Percentiles rank a stretch among this genome's conserved stretches.
Evolutionary conservation across 2,113 vertebrate genomes (phyloP).

Genomic region (Danionella cerebrum): DNA sequence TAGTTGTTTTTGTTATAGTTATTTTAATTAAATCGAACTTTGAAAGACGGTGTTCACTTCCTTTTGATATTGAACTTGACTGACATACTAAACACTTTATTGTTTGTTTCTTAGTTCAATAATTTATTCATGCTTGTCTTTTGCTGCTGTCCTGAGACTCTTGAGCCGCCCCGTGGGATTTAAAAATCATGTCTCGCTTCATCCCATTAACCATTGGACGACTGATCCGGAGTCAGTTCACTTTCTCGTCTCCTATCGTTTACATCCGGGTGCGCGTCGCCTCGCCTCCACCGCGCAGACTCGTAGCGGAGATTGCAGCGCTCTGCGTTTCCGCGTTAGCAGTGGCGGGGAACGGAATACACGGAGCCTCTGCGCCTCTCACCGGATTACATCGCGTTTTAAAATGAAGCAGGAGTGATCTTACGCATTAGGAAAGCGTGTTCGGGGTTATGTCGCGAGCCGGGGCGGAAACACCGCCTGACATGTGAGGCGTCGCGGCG

Average conservation of each 20-base stretch:
- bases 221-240: conserved; percentile 19
- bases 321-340: conserved; percentile 64
- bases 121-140: no score
- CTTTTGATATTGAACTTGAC: no score
- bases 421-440: not conserved
- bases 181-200: no score
- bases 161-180: no score
- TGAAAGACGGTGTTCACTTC: no score
- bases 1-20: no score
- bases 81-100: no score
- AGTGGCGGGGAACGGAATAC: conserved; percentile 32
- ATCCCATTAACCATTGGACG: no score
- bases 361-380: conserved; percentile 42
- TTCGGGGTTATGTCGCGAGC: conserved; percentile 38
- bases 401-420: conserved; percentile 43
- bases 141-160: no score
- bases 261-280: conserved; percentile 43
- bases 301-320: conserved; percentile 49
- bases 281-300: conserved; percentile 53
- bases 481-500: conserved; percentile 64
- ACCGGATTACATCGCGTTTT: conserved; percentile 38
- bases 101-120: no score
- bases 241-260: not conserved
- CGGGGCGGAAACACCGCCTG: conserved; percentile 47
- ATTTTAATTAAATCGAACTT: no score